Percentiles rank a stretch among this genome's conserved stretches.
Evolutionary conservation across 2,113 vertebrate species (phyloP).

Genomic region (Echinops telfairi): DNA sequence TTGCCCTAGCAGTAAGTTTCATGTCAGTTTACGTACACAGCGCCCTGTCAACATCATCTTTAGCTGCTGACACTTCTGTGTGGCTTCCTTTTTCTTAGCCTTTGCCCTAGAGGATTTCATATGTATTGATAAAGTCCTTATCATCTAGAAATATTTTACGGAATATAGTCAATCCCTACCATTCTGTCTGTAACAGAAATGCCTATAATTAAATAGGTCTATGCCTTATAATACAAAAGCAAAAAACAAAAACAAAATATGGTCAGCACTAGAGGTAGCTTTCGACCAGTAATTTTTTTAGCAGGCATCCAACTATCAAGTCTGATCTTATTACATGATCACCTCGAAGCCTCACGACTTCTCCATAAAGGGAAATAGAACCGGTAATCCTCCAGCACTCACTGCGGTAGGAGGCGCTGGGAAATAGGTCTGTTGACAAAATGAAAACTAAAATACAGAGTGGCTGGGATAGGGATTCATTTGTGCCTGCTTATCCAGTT

Average conservation of each 20-base stretch:
- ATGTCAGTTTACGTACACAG: not conserved
- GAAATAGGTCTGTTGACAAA: slow-evolving; percentile 28
- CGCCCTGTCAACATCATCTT: not conserved
- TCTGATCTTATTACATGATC: not conserved
- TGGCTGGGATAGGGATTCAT: not conserved
- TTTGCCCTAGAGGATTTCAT: slow-evolving; percentile 27
- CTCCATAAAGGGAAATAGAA: slow-evolving; percentile 18
- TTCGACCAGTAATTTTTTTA: slow-evolving; percentile 29
- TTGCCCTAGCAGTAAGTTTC: slow-evolving; percentile 48
- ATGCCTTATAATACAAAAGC: not conserved
- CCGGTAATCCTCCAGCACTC: not conserved
- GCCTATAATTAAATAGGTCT: slow-evolving; percentile 32
- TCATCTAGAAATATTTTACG: slow-evolving; percentile 51
- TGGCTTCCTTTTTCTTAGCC: slow-evolving; percentile 4
- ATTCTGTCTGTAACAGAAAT: not conserved
- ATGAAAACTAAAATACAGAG: slow-evolving; percentile 22
- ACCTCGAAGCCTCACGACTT: not conserved
- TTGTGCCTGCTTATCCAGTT: slow-evolving; percentile 17
- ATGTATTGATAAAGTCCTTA: not conserved
- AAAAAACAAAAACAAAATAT: not conserved
- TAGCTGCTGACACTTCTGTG: not conserved
- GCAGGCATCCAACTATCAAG: not conserved
- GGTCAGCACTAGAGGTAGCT: not conserved
- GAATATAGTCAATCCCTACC: not conserved
- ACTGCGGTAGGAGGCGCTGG: not conserved